phyloP scores from a whole-genome alignment of 2,797 vertebrate genomes.

The Labroides dimidiatus region DNA sequence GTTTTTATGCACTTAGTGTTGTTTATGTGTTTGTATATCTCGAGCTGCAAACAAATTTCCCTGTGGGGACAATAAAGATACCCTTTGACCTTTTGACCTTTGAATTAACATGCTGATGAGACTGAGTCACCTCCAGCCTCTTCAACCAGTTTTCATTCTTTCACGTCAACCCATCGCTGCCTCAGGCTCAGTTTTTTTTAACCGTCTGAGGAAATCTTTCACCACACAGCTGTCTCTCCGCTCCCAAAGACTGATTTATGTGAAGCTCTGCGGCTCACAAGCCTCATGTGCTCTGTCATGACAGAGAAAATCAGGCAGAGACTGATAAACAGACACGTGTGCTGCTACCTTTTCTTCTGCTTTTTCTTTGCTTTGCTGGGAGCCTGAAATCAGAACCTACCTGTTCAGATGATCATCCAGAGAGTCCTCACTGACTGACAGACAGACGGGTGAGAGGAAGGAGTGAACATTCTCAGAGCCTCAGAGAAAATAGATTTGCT shows the following conservation, averaged over 20 bases:
- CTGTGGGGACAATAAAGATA: no score
- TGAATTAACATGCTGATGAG: no score
- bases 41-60: no score
- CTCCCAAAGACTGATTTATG: conserved; percentile 38
- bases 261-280: conserved; percentile 18
- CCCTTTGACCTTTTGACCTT: no score
- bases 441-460: background rate
- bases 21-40: no score
- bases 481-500: background rate
- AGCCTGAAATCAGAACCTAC: background rate
- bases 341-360: conserved; percentile 4
- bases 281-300: conserved; percentile 6
- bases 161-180: conserved; percentile 20
- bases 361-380: conserved; percentile 3
- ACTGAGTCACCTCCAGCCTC: no score
- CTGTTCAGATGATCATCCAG: background rate
- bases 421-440: background rate
- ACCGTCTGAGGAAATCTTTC: conserved; percentile 46
- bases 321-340: conserved; percentile 30
- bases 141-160: conserved; percentile 47
- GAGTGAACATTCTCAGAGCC: background rate
- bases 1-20: no score
- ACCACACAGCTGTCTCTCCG: conserved; percentile 41
- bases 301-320: conserved; percentile 30
- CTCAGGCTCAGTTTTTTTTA: conserved; percentile 25